A percentile compares a stretch with the other conserved stretches of the same genome.
phyloP scores from a whole-genome alignment of 2,888 invertebrate species.

The Hofmannophila pseudospretella region DNA sequence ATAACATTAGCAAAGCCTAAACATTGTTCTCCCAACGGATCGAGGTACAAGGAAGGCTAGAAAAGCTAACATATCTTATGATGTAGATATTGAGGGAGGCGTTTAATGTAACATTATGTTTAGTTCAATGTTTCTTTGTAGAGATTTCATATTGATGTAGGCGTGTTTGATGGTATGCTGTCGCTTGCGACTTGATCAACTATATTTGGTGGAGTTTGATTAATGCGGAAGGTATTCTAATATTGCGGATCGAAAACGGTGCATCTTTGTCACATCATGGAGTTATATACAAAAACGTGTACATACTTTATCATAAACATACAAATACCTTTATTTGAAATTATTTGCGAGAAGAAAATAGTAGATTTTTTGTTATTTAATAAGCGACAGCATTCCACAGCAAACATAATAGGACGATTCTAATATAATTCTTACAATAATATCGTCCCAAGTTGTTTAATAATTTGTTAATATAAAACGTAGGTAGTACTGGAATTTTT shows the following conservation, averaged over 20 bases:
- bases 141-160: conserved; percentile 64
- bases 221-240: conserved; percentile 19
- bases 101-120: conserved; percentile 61
- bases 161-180: conserved; percentile 60
- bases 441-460: conserved; percentile 73
- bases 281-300: too few relatives aligned
- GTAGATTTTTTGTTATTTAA: conserved; percentile 6
- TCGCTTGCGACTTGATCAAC: conserved; percentile 28
- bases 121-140: conserved; percentile 71
- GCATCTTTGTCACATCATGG: too few relatives aligned
- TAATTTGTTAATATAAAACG: conserved; percentile 67
- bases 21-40: conserved; percentile 37
- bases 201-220: conserved; percentile 29
- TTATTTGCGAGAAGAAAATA: background rate
- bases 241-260: too few relatives aligned
- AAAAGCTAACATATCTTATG: conserved; percentile 70
- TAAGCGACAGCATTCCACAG: conserved; percentile 52
- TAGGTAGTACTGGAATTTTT: conserved; percentile 61
- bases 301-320: too few relatives aligned
- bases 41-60: conserved; percentile 33
- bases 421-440: conserved; percentile 78
- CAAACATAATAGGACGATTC: conserved; percentile 65
- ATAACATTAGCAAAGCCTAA: conserved; percentile 54
- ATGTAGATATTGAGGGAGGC: conserved; percentile 52
- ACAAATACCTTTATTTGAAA: conserved; percentile 6